These are phyloP conservation scores for Sebastes melanostomus DNA, from an alignment of 2,797 vertebrate species.

Conservation along the genomic window DNA sequence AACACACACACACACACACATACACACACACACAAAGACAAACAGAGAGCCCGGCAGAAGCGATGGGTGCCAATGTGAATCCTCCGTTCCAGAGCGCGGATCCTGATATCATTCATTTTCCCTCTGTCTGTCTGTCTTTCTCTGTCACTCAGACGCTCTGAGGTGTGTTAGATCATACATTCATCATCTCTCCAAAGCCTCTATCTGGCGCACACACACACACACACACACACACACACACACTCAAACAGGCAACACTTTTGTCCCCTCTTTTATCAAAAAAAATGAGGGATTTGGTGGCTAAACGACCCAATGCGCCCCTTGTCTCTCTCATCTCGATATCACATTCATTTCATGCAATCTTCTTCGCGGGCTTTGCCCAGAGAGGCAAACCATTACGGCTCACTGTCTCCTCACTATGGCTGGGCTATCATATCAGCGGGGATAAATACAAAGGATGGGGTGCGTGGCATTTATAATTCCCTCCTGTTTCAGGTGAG, in stretches of 20 bases:
- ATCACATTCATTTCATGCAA: conserved; percentile 76
- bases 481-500: conserved; percentile 73
- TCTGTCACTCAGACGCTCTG: conserved; percentile 69
- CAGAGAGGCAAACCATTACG: conserved; percentile 60
- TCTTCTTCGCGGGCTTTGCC: conserved; percentile 64
- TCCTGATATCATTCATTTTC: conserved; percentile 72
- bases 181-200: conserved; percentile 67
- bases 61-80: conserved; percentile 53
- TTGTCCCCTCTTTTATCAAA: conserved; percentile 64
- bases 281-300: conserved; percentile 71
- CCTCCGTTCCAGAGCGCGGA: conserved; percentile 67
- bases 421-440: conserved; percentile 69
- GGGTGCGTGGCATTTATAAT: conserved; percentile 67
- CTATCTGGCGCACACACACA: not conserved
- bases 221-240: not conserved
- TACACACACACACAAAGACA: conserved; percentile 33
- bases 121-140: conserved; percentile 57
- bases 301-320: conserved; percentile 72
- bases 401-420: conserved; percentile 59
- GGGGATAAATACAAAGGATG: conserved; percentile 74
- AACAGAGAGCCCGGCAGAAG: conserved; percentile 37
- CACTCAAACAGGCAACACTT: conserved; percentile 46
- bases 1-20: conserved; percentile 39
- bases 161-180: conserved; percentile 74
- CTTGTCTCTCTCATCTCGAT: conserved; percentile 74